phyloP scores from a whole-genome alignment of 2,797 vertebrate species.

The Chlorospingus flavigularis region DNA sequence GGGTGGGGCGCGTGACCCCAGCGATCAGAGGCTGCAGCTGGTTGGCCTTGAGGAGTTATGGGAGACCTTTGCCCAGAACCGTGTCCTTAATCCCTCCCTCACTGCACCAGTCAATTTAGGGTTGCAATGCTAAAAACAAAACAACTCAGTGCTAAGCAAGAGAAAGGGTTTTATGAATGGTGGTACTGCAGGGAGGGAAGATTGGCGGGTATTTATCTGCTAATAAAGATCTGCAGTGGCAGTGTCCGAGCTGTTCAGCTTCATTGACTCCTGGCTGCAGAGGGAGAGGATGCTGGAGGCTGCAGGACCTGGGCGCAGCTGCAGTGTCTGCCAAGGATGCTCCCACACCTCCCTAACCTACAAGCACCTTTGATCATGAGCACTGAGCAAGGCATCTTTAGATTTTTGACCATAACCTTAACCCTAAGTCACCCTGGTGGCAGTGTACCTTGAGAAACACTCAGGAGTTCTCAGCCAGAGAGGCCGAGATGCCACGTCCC shows the following conservation, averaged over 20 bases:
- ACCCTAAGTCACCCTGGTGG: not conserved
- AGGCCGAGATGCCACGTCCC: not conserved
- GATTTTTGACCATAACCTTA: not conserved
- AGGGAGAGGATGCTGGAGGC: not conserved
- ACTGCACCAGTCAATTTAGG: not conserved
- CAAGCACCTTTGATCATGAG: not conserved
- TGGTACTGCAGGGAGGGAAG: not conserved
- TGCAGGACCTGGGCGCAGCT: not conserved
- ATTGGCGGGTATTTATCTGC: not conserved
- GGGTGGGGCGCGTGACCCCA: not conserved
- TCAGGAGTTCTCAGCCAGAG: not conserved
- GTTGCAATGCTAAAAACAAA: not conserved
- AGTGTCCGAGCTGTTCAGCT: not conserved
- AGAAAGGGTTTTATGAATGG: not conserved
- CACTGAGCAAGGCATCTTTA: not conserved
- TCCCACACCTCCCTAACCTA: not conserved
- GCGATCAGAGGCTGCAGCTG: not conserved
- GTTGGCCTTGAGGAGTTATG: not conserved
- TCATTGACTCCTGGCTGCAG: conserved; percentile 2
- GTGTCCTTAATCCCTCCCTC: not conserved
- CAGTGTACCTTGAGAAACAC: not conserved
- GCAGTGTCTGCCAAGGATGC: not conserved
- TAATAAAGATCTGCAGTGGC: not conserved
- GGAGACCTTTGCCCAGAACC: not conserved
- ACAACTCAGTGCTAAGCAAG: not conserved